Evolutionary conservation across 2,797 vertebrate genomes (phyloP), one percentile per base, ranked within the genome.

Genomic region (Spatula clypeata): DNA sequence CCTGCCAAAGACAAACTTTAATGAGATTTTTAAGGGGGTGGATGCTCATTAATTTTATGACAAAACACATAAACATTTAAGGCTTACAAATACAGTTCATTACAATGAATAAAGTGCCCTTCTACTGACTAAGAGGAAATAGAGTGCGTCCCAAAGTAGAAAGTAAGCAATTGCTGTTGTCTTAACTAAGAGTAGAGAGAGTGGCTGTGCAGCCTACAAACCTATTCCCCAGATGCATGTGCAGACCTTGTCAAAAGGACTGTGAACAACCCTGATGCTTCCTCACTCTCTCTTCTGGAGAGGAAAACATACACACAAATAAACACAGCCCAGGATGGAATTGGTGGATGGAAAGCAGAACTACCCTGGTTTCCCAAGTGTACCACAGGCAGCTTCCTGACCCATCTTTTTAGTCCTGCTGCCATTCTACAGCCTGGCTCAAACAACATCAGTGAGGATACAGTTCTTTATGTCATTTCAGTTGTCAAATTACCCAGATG

Each of bases 21-120:
- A 93, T 86, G 86, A 96, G 90, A 96, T 76, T 64, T 92, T 69
- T 96, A 70, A 81, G 83, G 91, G 83, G 91, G 87, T 34, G 93
- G 90, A 92, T 93, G 86, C 88, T 96, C 91, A 87, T 95, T 94
- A 94, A 76, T 92, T 96, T 90, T 85, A 82, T 90, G 74, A 82
- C 53, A 80, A 95, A 94, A 94, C 83, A 86, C 6, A 23, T 88
- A 94, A 96, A 90, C 42, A 94, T n/a, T n/a, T 87, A 84, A 60
- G 53, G 64, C n/a, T 92, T 86, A 86, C 70, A 73, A 93, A 88
- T 64, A 32, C 42, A 70, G 40, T 34, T 86, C 38, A 53, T 29
- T 42, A 65, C 27, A 61, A 36, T 49, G 55, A 82, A 79, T 77
- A 90, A 91, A 95, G 93, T 36, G 40, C 42, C 76, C 26, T 60